Evolutionary conservation across 2,888 invertebrate genomes (phyloP), one percentile per base, ranked within the genome.

Genomic region (Ophonus ardosiacus): DNA sequence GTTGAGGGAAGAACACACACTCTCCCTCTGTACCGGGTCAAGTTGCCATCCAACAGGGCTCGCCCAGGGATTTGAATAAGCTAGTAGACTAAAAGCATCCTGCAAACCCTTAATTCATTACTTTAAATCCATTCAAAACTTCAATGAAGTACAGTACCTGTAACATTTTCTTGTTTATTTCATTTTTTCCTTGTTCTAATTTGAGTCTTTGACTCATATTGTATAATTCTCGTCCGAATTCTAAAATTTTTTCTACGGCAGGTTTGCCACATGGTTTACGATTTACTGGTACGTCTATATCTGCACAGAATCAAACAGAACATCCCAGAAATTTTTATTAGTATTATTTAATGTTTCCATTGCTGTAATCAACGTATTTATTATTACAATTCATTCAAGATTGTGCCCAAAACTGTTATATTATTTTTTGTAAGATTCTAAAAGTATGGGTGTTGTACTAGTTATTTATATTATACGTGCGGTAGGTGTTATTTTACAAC

Each of bases 1-100:
- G 93, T 99, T 99, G 89, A 99, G 95, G 90, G 98, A 97, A 89
- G 97, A 97, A 93, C 98, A 98, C 86, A 99, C 97, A 81, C 96
- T 96, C 92, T 99, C 99, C 89, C 99, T 94, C 90, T 98, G 97
- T 88, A 96, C 94, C n/a, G 98, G 97, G 92, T 98, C 96, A 89
- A 99, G 93, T 92, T 98, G 98, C 96, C 97, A 98, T 86, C 98
- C 98, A 86, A 99, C 96, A 17, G 98, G 98, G 92, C 98, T 98
- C 90, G 95, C 96, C 98, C 98, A 98, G 40, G 99, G 99, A 93
- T 99, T 98, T 88, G 98, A 96, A 92, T 99, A 99, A 76, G 99
- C 99, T 90, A 99, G 93, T 90, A 99, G 94, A 93, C 98, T 98
- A 93, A 99, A 99, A 90, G 99, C 99, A 92, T 99, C 97, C 96